A percentile compares a stretch with the other conserved stretches of the same genome.
Evolutionary conservation across 2,888 invertebrate genomes (phyloP).

Genomic region (Mythimna vitellina): DNA sequence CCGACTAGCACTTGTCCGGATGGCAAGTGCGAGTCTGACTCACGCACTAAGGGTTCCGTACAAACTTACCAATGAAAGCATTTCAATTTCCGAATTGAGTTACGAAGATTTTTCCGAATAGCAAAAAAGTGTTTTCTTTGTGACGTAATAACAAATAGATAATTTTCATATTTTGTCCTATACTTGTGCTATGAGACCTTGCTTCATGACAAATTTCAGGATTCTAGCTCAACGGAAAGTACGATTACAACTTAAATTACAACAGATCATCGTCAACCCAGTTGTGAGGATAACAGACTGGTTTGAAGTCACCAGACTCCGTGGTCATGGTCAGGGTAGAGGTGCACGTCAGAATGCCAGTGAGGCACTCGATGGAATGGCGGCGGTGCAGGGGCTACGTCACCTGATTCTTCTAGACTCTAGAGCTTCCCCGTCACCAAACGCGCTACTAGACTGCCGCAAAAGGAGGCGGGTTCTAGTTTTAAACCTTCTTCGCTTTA

Average conservation of each 20-base stretch:
- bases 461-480: conserved; percentile 67
- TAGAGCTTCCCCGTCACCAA: conserved; percentile 53
- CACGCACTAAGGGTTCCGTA: too few species aligned
- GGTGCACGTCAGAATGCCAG: conserved; percentile 69
- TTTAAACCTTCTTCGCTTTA: conserved; percentile 84
- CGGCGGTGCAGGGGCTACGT: conserved; percentile 53
- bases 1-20: too few species aligned
- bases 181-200: too few species aligned
- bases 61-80: too few species aligned
- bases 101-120: too few species aligned
- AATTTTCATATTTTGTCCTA: too few species aligned
- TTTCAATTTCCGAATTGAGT: too few species aligned
- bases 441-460: conserved; percentile 47
- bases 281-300: conserved; percentile 79
- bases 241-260: conserved; percentile 76
- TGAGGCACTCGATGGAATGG: conserved; percentile 71
- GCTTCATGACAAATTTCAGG: too few species aligned
- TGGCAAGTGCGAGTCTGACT: too few species aligned
- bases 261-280: conserved; percentile 87
- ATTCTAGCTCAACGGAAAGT: too few species aligned
- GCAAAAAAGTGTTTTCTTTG: too few species aligned
- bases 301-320: conserved; percentile 77
- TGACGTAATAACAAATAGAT: too few species aligned
- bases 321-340: conserved; percentile 68
- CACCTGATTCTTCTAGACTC: conserved; percentile 46